Conservation (phyloP, 2,797 vertebrate genomes). For the Mormyrus hasselquistii region DNA sequence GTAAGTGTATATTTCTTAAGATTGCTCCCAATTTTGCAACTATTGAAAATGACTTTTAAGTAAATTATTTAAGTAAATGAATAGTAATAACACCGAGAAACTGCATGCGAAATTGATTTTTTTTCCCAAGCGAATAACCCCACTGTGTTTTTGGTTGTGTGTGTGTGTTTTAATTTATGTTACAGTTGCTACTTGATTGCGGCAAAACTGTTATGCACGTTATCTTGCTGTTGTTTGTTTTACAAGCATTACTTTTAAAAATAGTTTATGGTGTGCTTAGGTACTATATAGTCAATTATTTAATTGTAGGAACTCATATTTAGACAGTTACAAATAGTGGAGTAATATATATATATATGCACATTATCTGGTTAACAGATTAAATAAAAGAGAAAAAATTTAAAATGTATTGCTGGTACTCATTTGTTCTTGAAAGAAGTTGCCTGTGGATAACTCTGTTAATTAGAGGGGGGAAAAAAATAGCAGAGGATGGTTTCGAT, state of each 20-base stretch:
- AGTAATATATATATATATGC: neutral
- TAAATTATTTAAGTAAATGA: neutral
- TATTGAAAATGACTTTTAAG: neutral
- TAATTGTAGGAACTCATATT: neutral
- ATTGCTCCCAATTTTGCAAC: neutral
- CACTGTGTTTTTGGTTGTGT: neutral
- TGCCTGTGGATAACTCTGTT: neutral
- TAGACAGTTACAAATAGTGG: neutral
- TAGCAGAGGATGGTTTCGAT: constrained; percentile 75
- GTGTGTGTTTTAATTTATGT: neutral
- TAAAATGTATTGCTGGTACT: neutral
- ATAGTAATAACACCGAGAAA: neutral
- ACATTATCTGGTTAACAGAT: neutral
- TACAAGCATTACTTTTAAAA: neutral
- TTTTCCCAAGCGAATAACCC: neutral
- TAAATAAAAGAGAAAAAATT: neutral
- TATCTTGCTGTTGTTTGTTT: neutral
- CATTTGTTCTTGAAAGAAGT: neutral
- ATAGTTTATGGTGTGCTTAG: neutral
- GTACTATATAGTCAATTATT: neutral
- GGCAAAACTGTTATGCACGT: no score
- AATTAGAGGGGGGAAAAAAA: neutral
- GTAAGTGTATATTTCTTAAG: neutral
- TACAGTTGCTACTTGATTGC: neutral
- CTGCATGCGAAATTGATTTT: neutral